Percentiles rank a stretch among this genome's conserved stretches.
These are phyloP conservation scores for Tribolium castaneum DNA, from an alignment of 1,140 invertebrate species.

Conservation along the genomic window DNA sequence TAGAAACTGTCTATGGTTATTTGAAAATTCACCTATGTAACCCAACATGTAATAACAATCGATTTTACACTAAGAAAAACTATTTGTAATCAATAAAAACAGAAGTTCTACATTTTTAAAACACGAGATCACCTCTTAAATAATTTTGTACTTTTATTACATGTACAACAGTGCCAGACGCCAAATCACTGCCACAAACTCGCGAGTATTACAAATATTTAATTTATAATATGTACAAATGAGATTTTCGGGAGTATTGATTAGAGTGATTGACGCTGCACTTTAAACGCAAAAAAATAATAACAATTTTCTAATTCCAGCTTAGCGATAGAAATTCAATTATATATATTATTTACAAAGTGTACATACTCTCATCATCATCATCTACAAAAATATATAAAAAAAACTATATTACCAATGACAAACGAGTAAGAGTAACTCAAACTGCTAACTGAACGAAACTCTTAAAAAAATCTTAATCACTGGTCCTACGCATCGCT, in stretches of 20 bases:
- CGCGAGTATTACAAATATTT: conserved; percentile 36
- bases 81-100: conserved; percentile 52
- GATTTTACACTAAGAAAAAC: conserved; percentile 35
- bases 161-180: conserved; percentile 32
- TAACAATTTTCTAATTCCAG: conserved; percentile 48
- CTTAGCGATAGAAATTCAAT: conserved; percentile 48
- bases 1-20: conserved; percentile 42
- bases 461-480: conserved; percentile 42
- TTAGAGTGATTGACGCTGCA: conserved; percentile 48
- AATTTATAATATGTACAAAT: conserved; percentile 44
- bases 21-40: conserved; percentile 46
- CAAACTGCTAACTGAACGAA: conserved; percentile 43
- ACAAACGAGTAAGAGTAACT: conserved; percentile 37
- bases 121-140: conserved; percentile 60
- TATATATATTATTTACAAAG: conserved; percentile 45
- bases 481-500: conserved; percentile 25
- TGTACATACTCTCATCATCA: conserved; percentile 50
- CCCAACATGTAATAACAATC: conserved; percentile 42
- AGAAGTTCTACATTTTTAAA: conserved; percentile 55
- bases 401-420: conserved; percentile 45
- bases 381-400: conserved; percentile 47
- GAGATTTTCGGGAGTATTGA: conserved; percentile 28
- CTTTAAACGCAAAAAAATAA: conserved; percentile 42
- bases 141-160: conserved; percentile 60
- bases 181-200: conserved; percentile 18